Conservation (phyloP, 2,888 invertebrate genomes). For the Nasonovia ribisnigri region DNA sequence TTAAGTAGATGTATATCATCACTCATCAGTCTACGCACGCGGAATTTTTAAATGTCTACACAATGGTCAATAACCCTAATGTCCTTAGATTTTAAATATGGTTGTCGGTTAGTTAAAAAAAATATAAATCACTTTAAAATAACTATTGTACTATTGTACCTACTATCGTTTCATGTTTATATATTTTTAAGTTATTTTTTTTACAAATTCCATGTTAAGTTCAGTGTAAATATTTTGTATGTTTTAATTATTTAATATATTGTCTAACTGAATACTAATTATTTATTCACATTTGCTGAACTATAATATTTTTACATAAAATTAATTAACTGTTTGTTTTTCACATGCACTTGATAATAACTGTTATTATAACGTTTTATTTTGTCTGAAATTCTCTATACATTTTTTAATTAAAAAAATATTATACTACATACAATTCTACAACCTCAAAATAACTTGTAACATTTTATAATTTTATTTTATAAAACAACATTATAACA, state of each 20-base stretch:
- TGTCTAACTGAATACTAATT: background rate
- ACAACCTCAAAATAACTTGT: background rate
- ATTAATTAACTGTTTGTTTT: background rate
- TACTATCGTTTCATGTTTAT: background rate
- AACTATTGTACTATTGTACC: background rate
- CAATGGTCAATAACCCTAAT: slow-evolving; percentile 39
- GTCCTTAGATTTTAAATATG: background rate
- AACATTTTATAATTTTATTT: background rate
- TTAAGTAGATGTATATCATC: background rate
- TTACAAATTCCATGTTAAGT: too few species aligned
- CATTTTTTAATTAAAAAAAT: background rate
- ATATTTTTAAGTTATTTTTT: background rate
- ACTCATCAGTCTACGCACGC: background rate
- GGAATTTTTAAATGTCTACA: background rate
- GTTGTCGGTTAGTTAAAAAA: background rate
- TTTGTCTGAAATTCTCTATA: background rate
- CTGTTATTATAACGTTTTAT: background rate
- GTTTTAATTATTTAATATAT: background rate
- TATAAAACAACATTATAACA: background rate
- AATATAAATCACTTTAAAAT: background rate
- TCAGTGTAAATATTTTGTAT: too few species aligned
- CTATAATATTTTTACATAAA: too few species aligned
- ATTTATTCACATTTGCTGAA: background rate
- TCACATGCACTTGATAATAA: background rate
- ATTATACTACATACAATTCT: background rate